Base-by-base conservation (phyloP, 2,888 invertebrate species). In the Loripinus fragilis region DNA sequence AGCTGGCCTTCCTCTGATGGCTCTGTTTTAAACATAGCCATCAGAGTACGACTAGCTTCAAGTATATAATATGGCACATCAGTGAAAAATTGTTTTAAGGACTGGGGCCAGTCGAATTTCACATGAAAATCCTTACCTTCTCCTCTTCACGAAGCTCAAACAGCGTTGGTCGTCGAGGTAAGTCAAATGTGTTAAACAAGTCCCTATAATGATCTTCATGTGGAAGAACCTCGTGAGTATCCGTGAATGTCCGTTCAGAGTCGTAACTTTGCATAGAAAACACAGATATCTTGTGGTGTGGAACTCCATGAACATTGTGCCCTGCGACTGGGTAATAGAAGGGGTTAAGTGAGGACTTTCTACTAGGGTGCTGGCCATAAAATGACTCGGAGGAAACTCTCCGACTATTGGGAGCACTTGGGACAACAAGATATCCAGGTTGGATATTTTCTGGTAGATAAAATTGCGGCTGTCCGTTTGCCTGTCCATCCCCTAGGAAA, bases 151-250 rank as follows among this genome's bases (percentile, higher is more conserved):
- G 89, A 7, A 94, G 89, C 81, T 94, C 92, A 55, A 90, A 91
- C n/a, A 94, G 75, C 0, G 93, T 94, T 2, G 94, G 93, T 64
- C 94, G 73, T 35, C 85, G 85, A 48, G 83, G 72, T 38, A 85
- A 75, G 30, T 86, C 87, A 66, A 78, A 81, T 25, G 79, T 71
- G 28, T 81, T 81, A 8, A 80, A 73, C 12, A 80, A 60, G 30
- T 85, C 86, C 23, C 83, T 64, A 92, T 97, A 97, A 93, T 97
- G 96, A 91, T 97, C 97, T 94, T 97, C 95, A 75, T 97, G 94
- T 0, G 97, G 97, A 48, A 97, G 92, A 0, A 96, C 96, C 93
- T 97, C 97, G 87, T 96, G 95, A 0, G 96, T 96, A 75, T 96
- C 88, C 25, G 78, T 80, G 28, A 83, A 83, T 12, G 84, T 78